Conservation (phyloP, 2,113 vertebrate species). For the Nothoprocta pentlandii region DNA sequence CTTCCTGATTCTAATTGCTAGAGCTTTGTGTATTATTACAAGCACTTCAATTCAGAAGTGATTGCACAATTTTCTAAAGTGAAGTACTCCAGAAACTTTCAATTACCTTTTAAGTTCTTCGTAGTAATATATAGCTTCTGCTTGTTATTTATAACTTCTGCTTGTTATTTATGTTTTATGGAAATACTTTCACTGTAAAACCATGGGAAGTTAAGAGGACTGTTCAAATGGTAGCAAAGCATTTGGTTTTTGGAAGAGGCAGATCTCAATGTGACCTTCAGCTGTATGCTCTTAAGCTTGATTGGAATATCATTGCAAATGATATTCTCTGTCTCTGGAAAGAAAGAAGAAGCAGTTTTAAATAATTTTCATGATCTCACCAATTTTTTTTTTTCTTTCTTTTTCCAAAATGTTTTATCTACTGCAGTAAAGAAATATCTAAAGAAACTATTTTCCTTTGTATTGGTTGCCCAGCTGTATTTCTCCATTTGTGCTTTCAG, state of each 20-base stretch:
- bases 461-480: background rate
- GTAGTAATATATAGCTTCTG: constrained; percentile 6
- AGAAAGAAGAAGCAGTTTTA: constrained; percentile 5
- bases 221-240: constrained; percentile 29
- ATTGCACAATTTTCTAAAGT: constrained; percentile 55
- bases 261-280: constrained; percentile 58
- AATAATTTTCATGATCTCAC: background rate
- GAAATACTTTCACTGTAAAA: background rate
- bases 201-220: background rate
- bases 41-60: constrained; percentile 67
- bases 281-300: constrained; percentile 56
- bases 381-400: background rate
- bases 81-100: constrained; percentile 59
- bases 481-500: background rate
- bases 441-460: background rate
- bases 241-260: background rate
- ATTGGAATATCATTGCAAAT: constrained; percentile 57
- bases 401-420: background rate
- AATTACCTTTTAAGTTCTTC: constrained; percentile 43
- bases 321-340: constrained; percentile 9
- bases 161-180: constrained; percentile 22
- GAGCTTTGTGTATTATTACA: constrained; percentile 40
- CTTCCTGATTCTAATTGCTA: constrained; percentile 55
- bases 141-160: constrained; percentile 6
- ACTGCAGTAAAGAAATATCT: background rate